These are phyloP conservation scores for Cephalopachus bancanus DNA, from an alignment of 2,797 vertebrate species.

Conservation along the genomic window DNA sequence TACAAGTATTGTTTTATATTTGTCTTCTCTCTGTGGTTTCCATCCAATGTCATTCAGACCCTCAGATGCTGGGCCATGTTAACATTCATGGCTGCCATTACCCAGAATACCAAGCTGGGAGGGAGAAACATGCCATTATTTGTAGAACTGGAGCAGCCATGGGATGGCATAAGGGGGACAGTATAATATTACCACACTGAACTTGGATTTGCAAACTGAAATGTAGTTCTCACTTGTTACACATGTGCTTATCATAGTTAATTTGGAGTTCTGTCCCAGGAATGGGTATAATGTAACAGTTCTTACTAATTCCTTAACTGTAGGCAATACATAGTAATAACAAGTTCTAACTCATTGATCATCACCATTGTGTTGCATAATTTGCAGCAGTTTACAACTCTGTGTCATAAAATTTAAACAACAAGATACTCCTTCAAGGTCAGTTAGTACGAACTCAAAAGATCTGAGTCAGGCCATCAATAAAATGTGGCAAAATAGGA, in stretches of 20 bases:
- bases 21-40: not conserved
- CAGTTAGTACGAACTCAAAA: constrained; percentile 79
- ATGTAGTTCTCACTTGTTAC: not conserved
- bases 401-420: constrained; percentile 81
- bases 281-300: constrained; percentile 24
- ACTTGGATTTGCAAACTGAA: not conserved
- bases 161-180: not conserved
- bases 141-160: not conserved
- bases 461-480: constrained; percentile 65
- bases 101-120: not conserved
- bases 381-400: constrained; percentile 77
- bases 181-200: not conserved
- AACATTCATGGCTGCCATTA: not conserved
- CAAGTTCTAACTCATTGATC: constrained; percentile 65
- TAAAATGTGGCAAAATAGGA: constrained; percentile 89
- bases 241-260: constrained; percentile 16
- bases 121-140: not conserved
- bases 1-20: not conserved
- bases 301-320: constrained; percentile 70
- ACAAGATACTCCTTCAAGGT: constrained; percentile 79
- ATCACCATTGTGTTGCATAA: constrained; percentile 28
- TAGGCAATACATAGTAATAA: constrained; percentile 77
- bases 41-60: not conserved
- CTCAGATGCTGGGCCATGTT: not conserved
- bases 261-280: constrained; percentile 20